Conservation (phyloP, 2,797 vertebrate species). For the Mus minutoides region DNA sequence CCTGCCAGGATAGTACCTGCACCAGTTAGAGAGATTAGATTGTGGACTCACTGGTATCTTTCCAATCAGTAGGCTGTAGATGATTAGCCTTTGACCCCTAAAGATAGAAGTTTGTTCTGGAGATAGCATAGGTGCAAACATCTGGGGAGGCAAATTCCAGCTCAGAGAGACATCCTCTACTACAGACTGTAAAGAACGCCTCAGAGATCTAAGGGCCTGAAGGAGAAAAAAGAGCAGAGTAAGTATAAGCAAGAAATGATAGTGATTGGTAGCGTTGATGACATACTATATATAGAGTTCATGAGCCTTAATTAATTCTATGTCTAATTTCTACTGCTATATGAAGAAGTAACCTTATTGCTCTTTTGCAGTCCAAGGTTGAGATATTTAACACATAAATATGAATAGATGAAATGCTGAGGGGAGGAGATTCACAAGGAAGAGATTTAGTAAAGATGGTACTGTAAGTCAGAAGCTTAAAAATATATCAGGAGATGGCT, state of each 20-base stretch:
- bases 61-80: slow-evolving; percentile 83
- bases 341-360: not conserved
- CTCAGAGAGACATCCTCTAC: slow-evolving; percentile 83
- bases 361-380: not conserved
- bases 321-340: not conserved
- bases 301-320: not conserved
- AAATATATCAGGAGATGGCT: not conserved
- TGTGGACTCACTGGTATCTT: slow-evolving; percentile 70
- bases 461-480: not conserved
- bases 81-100: slow-evolving; percentile 89
- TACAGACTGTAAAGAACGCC: slow-evolving; percentile 88
- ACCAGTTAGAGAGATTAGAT: not conserved
- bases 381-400: not conserved
- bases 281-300: not conserved
- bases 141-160: slow-evolving; percentile 85
- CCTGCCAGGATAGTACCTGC: not conserved
- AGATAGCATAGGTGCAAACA: slow-evolving; percentile 87
- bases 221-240: not conserved
- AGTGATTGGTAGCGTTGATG: not conserved
- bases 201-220: slow-evolving; percentile 84
- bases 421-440: not conserved
- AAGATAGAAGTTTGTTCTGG: slow-evolving; percentile 88
- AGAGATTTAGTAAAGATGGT: not conserved
- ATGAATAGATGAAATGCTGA: not conserved
- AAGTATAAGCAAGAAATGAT: not conserved